Percentiles rank a stretch among this genome's conserved stretches.
Evolutionary conservation across 2,888 invertebrate genomes (phyloP).

Genomic region (Drosophila colorata): DNA sequence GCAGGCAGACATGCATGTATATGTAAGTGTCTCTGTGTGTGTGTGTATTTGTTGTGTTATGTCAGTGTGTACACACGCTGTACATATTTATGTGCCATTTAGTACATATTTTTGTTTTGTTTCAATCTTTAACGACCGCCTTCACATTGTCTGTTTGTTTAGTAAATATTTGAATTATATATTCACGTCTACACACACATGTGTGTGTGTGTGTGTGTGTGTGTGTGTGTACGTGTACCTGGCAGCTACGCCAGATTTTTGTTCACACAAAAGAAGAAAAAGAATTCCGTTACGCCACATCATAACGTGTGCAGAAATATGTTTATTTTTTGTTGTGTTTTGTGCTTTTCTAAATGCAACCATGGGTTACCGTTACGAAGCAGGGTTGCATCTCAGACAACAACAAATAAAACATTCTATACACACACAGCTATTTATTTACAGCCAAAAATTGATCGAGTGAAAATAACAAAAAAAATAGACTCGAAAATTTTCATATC

Average conservation of each 20-base stretch:
- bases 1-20: not conserved
- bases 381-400: constrained; percentile 20
- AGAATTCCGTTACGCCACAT: constrained; percentile 61
- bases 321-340: constrained; percentile 14
- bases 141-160: constrained; percentile 69
- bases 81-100: constrained; percentile 16
- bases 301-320: constrained; percentile 45
- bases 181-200: constrained; percentile 18
- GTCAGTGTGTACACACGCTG: constrained; percentile 17
- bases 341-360: constrained; percentile 23
- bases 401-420: not conserved
- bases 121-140: constrained; percentile 45
- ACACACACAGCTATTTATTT: not conserved
- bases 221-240: constrained; percentile 20
- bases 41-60: not conserved
- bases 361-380: constrained; percentile 42
- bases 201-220: constrained; percentile 8
- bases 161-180: constrained; percentile 67
- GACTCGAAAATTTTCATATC: constrained; percentile 24
- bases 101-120: constrained; percentile 36
- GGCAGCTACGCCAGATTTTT: constrained; percentile 44
- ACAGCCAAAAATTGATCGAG: constrained; percentile 13
- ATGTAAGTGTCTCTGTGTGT: not conserved
- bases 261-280: constrained; percentile 8
- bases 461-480: constrained; percentile 6